Evolutionary conservation across 1,140 invertebrate genomes (phyloP), one percentile per base, ranked within the genome.

Genomic region (Rhopalosiphum padi): DNA sequence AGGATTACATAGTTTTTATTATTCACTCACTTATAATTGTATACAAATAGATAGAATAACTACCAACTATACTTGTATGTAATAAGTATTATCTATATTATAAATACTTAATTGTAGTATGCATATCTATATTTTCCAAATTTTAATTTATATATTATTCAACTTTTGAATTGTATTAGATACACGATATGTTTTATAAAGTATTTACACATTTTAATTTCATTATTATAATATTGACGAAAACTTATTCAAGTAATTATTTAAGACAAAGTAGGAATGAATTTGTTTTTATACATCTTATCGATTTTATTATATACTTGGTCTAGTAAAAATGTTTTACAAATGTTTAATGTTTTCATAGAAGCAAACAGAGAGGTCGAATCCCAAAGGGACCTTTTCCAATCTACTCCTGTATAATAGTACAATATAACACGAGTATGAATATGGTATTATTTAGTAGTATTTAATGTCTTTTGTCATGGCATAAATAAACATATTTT

Each of bases 201-300:
- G 3, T 68, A n/a, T n/a, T n/a, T 30, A n/a, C 60, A 68, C 30
- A n/a, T 68, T 68, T 68, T 68, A n/a, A 68, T 68, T 68, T n/a
- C 60, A 68, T 68, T 68, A 68, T 68, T 68, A n/a, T n/a, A n/a
- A n/a, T 77, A n/a, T 77, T 77, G n/a, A 77, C n/a, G 15, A 77
- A 77, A 77, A 77, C 60, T n/a, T 77, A 77, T 77, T 77, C 60
- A n/a, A 77, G 18, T 77, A 77, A 77, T n/a, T 77, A 77, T 77
- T 77, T n/a, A 77, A 15, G 11, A n/a, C 30, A 5, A n/a, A 77
- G 30, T 77, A 30, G n/a, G 4, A 77, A 30, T 77, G 30, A n/a
- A 77, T 30, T 21, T 51, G 21, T 21, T n/a, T n/a, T 77, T n/a
- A 18, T 21, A 9, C n/a, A 77, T n/a, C 6, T 18, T n/a, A 77